Base-by-base conservation (phyloP, 2,888 invertebrate species). In the Labia minor region DNA sequence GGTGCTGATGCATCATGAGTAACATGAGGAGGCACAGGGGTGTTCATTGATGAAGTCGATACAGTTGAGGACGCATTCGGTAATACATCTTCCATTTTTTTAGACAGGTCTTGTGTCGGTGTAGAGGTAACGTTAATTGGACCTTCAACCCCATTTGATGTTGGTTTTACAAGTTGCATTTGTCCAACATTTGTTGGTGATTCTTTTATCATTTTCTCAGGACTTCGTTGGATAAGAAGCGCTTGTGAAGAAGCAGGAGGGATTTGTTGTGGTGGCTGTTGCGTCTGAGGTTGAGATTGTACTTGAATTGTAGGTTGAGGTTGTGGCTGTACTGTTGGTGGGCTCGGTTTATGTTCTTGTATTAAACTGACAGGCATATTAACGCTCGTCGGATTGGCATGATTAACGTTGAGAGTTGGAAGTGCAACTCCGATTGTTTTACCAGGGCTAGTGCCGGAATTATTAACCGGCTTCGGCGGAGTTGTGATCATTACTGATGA, bases 361-460 rank as follows among this genome's bases (percentile, higher is more conserved):
- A 78, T 77, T 69, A 78, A 69, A 67, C 78, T 78, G 19, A 78
- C 71, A 1, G 78, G 77, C 62, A 77, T 75, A 37, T 66, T 63
- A n/a, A 66, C 61, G 19, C 65, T 63, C n/a, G 69, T 33, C 4
- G 49, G 49, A 16, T 49, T 49, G n/a, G 66, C 61, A 65, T 70
- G 70, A 61, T 70, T 70, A 16, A 67, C 62, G 62, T 63, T 71
- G 3, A 68, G 66, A 2, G 76, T 71, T 19, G 76, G 49, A 49
- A 49, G 14, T 8, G 49, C 49, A 4, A 49, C 49, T 4, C n/a
- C 75, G 68, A 77, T 76, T 3, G 77, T 72, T 0, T 76, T 77
- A 10, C 75, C 75, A 37, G 76, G 77, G 66, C 75, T 78, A 16
- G 76, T 70, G 65, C 75, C 74, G 21, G 72, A 73, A 33, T 73